phyloP scores from a whole-genome alignment of 2,113 vertebrate species.

The Madoqua kirkii region DNA sequence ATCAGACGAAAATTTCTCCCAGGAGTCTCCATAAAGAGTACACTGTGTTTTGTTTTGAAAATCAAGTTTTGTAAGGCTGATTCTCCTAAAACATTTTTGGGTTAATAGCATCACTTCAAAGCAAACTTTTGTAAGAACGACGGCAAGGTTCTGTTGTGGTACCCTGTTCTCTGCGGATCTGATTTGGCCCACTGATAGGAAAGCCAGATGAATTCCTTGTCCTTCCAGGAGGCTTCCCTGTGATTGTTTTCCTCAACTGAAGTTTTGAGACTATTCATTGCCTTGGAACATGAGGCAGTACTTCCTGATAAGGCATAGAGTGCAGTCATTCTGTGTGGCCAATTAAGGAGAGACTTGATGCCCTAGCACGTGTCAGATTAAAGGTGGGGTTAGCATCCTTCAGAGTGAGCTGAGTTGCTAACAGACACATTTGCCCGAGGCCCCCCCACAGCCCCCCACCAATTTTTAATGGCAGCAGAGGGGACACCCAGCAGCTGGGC shows the following conservation, averaged over 20 bases:
- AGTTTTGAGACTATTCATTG: neutral
- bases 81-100: neutral
- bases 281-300: neutral
- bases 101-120: neutral
- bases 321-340: neutral
- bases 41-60: slow-evolving; percentile 28
- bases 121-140: neutral
- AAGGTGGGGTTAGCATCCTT: neutral
- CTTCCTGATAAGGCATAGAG: neutral
- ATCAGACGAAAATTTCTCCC: neutral
- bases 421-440: neutral
- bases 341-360: neutral
- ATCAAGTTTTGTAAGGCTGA: neutral
- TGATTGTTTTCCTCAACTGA: neutral
- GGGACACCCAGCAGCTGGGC: neutral
- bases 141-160: neutral
- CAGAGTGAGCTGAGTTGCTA: neutral
- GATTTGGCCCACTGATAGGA: neutral
- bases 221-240: neutral
- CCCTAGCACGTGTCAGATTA: neutral
- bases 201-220: neutral
- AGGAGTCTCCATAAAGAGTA: neutral
- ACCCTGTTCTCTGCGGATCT: neutral
- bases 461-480: neutral
- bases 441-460: neutral